These are phyloP conservation scores for Entosphenus tridentatus DNA, from an alignment of 2,113 vertebrate genomes.

Conservation along the genomic window DNA sequence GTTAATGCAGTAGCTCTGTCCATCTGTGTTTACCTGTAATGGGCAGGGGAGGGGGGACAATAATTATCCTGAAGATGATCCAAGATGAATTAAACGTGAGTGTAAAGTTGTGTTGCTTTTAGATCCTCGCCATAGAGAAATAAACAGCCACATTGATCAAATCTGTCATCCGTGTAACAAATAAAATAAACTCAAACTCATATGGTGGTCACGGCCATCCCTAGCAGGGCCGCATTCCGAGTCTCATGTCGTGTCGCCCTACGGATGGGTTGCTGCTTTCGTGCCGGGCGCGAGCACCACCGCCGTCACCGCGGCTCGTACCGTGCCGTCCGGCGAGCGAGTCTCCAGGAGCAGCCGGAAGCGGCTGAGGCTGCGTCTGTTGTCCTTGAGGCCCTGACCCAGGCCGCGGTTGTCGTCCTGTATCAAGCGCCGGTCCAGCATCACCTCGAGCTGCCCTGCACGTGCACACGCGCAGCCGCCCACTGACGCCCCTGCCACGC, in stretches of 20 bases:
- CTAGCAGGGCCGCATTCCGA: not conserved
- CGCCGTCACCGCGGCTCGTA: constrained; percentile 13
- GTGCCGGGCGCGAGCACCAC: not conserved
- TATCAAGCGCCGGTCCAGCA: constrained; percentile 77
- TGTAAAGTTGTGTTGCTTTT: too few relatives aligned
- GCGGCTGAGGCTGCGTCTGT: constrained; percentile 54
- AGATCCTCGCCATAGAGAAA: too few relatives aligned
- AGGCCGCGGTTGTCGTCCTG: constrained; percentile 93
- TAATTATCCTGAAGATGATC: too few relatives aligned
- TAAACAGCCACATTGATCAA: too few relatives aligned
- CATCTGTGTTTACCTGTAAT: too few relatives aligned
- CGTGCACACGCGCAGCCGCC: not conserved
- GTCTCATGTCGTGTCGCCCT: not conserved
- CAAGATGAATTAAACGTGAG: too few relatives aligned
- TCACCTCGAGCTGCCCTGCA: constrained; percentile 75
- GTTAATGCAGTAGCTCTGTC: too few relatives aligned
- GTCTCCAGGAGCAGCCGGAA: constrained; percentile 71
- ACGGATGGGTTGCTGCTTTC: not conserved
- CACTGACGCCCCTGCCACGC: too few relatives aligned
- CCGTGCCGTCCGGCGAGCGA: constrained; percentile 32
- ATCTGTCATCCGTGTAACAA: not conserved
- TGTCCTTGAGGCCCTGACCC: constrained; percentile 90
- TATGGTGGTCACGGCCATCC: not conserved
- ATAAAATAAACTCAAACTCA: not conserved
- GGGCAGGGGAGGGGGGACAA: too few relatives aligned